A percentile compares a stretch with the other conserved stretches of the same genome.
Conservation (phyloP, 2,888 invertebrate genomes). For the Melangyna quadrimaculata region DNA sequence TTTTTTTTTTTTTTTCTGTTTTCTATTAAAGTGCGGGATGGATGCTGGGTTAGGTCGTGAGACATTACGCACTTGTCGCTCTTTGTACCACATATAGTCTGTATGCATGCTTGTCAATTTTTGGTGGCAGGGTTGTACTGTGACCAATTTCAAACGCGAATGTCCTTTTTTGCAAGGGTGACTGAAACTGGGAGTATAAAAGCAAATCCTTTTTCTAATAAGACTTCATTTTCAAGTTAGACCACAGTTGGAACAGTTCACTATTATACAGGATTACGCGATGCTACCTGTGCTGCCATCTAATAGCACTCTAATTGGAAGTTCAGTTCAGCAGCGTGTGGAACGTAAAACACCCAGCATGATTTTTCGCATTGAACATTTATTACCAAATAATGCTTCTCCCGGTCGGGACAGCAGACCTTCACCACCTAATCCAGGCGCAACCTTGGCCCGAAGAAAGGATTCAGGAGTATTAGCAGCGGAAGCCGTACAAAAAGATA, state of each 20-base stretch:
- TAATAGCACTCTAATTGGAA: constrained; percentile 74
- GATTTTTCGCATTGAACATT: constrained; percentile 77
- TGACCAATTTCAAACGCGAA: constrained; percentile 45
- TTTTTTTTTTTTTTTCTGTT: background rate
- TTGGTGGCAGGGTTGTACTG: constrained; percentile 64
- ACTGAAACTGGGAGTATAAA: constrained; percentile 75
- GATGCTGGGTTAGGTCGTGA: constrained; percentile 76
- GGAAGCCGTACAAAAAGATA: constrained; percentile 77
- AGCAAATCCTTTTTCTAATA: constrained; percentile 77
- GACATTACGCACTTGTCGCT: constrained; percentile 81
- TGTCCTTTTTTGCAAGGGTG: constrained; percentile 53
- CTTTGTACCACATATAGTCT: constrained; percentile 20
- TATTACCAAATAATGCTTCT: constrained; percentile 70
- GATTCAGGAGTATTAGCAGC: constrained; percentile 76
- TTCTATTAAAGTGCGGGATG: background rate
- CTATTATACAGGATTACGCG: constrained; percentile 50
- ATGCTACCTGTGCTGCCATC: constrained; percentile 75
- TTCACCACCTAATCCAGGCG: background rate
- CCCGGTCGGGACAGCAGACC: constrained; percentile 45
- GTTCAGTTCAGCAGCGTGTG: constrained; percentile 43
- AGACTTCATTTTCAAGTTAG: constrained; percentile 77
- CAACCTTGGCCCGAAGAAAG: constrained; percentile 35
- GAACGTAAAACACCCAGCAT: constrained; percentile 74
- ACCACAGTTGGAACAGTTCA: constrained; percentile 74
- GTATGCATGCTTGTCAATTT: constrained; percentile 43